These are phyloP conservation scores for Mobula hypostoma DNA, from an alignment of 2,113 vertebrate species.

Conservation along the genomic window DNA sequence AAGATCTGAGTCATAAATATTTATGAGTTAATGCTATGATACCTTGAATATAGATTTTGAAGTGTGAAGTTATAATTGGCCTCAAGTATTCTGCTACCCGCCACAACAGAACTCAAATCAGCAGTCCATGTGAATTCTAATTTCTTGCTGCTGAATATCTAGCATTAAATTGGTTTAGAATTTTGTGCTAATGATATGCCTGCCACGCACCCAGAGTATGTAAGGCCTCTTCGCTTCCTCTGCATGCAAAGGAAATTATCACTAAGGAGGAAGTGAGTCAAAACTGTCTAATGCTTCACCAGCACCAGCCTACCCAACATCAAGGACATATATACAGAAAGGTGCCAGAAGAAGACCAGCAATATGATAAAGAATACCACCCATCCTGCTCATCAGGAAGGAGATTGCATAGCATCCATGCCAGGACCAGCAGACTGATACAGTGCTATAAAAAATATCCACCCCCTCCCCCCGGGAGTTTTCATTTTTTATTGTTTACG, in stretches of 20 bases:
- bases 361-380: too few species aligned
- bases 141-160: not conserved
- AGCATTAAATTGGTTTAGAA: not conserved
- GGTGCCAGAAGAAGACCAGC: too few species aligned
- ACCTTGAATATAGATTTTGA: not conserved
- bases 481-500: too few species aligned
- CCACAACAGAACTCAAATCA: not conserved
- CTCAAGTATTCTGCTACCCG: not conserved
- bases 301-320: too few species aligned
- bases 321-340: too few species aligned
- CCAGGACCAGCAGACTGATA: too few species aligned
- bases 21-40: not conserved
- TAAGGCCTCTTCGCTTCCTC: not conserved
- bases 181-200: not conserved
- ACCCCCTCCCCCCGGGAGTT: too few species aligned
- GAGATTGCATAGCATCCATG: too few species aligned
- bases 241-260: not conserved
- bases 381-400: too few species aligned
- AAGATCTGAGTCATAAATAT: not conserved
- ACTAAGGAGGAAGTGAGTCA: not conserved
- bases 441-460: too few species aligned
- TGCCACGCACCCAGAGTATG: not conserved
- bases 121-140: not conserved
- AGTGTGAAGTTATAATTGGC: not conserved
- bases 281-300: too few species aligned